These are phyloP conservation scores for Onychostoma macrolepis DNA, from an alignment of 2,113 vertebrate species.

Conservation along the genomic window DNA sequence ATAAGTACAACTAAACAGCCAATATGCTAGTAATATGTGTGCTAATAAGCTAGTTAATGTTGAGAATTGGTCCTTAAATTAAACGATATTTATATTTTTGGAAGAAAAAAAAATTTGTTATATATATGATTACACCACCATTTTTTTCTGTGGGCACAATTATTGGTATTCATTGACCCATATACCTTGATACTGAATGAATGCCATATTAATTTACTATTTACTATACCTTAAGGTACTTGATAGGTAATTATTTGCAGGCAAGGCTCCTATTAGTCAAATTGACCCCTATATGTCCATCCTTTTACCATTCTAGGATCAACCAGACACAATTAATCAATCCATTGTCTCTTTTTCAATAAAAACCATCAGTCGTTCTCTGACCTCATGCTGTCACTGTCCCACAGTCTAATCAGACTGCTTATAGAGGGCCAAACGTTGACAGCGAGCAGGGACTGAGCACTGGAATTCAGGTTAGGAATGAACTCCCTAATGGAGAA, in stretches of 20 bases:
- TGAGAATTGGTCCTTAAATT: neutral
- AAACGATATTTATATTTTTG: neutral
- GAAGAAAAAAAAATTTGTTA: neutral
- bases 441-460: slow-evolving; percentile 33
- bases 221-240: neutral
- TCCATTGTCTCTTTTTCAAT: neutral
- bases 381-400: neutral
- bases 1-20: neutral
- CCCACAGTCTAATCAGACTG: slow-evolving; percentile 1
- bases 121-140: neutral
- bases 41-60: neutral
- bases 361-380: neutral
- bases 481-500: slow-evolving; percentile 80
- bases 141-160: neutral
- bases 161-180: neutral
- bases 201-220: neutral
- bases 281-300: neutral
- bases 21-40: neutral
- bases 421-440: neutral
- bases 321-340: neutral
- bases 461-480: slow-evolving; percentile 47
- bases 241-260: neutral
- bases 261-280: neutral
- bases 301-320: neutral
- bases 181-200: neutral